Conservation (phyloP, 2,797 vertebrate species). For the Coranthus polyacanthus region DNA sequence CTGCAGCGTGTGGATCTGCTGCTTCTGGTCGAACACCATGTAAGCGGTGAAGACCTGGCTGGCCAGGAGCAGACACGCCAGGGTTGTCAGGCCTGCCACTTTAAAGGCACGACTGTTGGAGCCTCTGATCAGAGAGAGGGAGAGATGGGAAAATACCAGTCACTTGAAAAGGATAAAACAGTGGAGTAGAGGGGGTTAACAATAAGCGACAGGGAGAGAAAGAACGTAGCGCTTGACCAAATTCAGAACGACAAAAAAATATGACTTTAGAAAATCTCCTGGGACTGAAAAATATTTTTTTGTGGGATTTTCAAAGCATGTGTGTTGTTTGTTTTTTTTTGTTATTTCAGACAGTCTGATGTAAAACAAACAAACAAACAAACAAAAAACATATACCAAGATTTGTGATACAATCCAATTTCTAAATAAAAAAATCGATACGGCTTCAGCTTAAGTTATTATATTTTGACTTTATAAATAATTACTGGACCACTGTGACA, state of each 20-base stretch:
- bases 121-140: conserved; percentile 37
- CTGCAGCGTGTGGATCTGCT: conserved; percentile 87
- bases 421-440: background rate
- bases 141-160: background rate
- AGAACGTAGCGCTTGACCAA: too few relatives aligned
- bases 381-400: background rate
- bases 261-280: background rate
- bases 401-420: background rate
- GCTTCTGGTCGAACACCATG: conserved; percentile 88
- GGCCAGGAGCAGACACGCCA: conserved; percentile 90
- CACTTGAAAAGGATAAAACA: too few relatives aligned
- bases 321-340: conserved; percentile 1
- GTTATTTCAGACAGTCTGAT: conserved; percentile 19
- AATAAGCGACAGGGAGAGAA: too few relatives aligned
- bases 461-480: too few relatives aligned
- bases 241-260: too few relatives aligned
- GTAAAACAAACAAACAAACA: too few relatives aligned
- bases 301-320: background rate
- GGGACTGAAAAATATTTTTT: background rate
- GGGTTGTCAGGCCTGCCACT: conserved; percentile 86
- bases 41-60: conserved; percentile 92
- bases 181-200: too few relatives aligned
- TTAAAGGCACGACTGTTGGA: conserved; percentile 78
- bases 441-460: accelerated
- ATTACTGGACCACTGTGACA: too few relatives aligned